Base-by-base conservation (phyloP, 2,797 vertebrate genomes). In the Mustela erminea region DNA sequence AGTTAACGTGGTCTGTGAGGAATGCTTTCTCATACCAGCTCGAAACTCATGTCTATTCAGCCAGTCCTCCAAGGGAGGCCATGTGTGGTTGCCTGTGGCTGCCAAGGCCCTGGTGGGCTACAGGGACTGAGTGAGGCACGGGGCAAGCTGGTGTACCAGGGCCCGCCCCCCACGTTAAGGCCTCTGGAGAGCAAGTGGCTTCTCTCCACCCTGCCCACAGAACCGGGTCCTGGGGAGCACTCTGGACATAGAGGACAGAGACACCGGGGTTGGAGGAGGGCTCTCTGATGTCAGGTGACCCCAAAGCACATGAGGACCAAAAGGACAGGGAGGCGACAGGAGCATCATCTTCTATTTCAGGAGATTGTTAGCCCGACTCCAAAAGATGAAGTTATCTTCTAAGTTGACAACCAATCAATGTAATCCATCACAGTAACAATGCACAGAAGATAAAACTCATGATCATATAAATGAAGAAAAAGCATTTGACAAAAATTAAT, bases 261-360 rank as follows among this genome's bases (percentile, higher is more conserved):
- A 68, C 54, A 35, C 3, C 14, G 6, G 14, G 62, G 58, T 60
- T n/a, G 8, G 23, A 43, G 46, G 27, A 17, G 9, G 43, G 7
- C 21, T 56, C 81, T 72, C 77, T 83, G 60, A 87, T 58, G 14
- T 77, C 54, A 29, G 2, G 43, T 66, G 41, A 82, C 35, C n/a
- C 56, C 25, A 15, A 58, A 66, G 80, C 18, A 86, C 21, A 75
- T 41, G 15, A n/a, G 66, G 68, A 82, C 29, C 4, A 17, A 83
- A 46, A 60, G 80, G 58, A 78, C 6, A 80, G 46, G 54, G 83
- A 78, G 1, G 9, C 84, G 35, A 21, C 54, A 62, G 49, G 21
- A 84, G 25, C 20, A n/a, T n/a, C 29, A 89, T n/a, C 56, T 81
- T 88, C 74, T 94, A 12, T 10, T 87, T 81, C 43, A 52, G 25